Evolutionary conservation across 2,888 invertebrate genomes (phyloP).

Genomic region (Deroplatys truncata): DNA sequence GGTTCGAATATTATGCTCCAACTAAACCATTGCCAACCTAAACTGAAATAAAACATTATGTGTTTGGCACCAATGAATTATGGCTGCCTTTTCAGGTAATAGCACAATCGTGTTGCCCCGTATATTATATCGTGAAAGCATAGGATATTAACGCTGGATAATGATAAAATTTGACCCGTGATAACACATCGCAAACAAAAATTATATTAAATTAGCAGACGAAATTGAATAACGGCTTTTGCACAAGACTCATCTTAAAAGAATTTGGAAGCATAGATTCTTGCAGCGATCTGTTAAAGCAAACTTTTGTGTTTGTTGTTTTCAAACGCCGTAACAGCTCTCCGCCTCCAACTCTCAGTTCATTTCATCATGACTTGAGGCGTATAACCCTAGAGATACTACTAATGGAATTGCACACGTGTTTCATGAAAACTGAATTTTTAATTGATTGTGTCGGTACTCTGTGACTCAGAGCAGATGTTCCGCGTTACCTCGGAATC

Average conservation of each 20-base stretch:
- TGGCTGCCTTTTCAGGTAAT: too few relatives aligned
- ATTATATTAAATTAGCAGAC: not conserved
- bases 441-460: constrained; percentile 11
- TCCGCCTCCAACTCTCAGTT: not conserved
- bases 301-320: not conserved
- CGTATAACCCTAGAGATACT: not conserved
- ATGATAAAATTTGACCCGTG: too few relatives aligned
- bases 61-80: too few relatives aligned
- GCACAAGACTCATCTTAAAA: not conserved
- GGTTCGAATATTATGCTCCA: too few relatives aligned
- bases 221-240: not conserved
- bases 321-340: not conserved
- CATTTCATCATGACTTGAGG: not conserved
- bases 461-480: not conserved
- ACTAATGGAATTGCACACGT: not conserved
- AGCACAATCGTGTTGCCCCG: too few relatives aligned
- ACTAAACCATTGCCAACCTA: too few relatives aligned
- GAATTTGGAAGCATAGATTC: not conserved
- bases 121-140: too few relatives aligned
- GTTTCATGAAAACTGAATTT: constrained; percentile 5
- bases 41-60: too few relatives aligned
- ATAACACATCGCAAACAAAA: not conserved
- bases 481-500: not conserved
- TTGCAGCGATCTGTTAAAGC: not conserved
- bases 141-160: too few relatives aligned